Evolutionary conservation across 2,113 vertebrate genomes (phyloP).

Genomic region (Verasper variegatus): DNA sequence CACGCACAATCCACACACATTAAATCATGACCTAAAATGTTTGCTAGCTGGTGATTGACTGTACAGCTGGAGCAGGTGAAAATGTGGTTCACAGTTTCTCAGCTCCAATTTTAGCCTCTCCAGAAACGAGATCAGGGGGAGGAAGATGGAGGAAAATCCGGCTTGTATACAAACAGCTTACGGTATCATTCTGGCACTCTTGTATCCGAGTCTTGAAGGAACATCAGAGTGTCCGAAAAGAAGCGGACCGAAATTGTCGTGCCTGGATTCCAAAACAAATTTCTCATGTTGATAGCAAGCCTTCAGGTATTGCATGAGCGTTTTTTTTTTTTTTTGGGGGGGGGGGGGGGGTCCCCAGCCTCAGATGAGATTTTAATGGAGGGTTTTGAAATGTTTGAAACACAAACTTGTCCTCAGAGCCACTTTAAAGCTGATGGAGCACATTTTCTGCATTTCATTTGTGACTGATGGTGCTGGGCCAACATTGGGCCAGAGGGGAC

Average conservation of each 20-base stretch:
- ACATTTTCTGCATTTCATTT: constrained; percentile 48
- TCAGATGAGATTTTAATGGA: constrained; percentile 32
- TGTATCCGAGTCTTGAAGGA: background rate
- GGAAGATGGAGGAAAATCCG: background rate
- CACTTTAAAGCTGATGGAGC: constrained; percentile 37
- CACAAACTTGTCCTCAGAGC: constrained; percentile 27
- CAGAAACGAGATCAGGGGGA: constrained; percentile 2
- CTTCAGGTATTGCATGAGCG: background rate
- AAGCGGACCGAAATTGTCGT: background rate
- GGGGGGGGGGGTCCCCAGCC: background rate
- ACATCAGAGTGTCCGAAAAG: constrained; percentile 1
- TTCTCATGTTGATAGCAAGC: background rate
- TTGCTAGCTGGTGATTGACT: constrained; percentile 48
- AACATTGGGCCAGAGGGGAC: constrained; percentile 21
- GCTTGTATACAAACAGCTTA: background rate
- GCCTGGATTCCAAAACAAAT: background rate
- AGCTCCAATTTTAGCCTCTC: constrained; percentile 61
- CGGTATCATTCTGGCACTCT: background rate
- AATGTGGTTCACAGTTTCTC: constrained; percentile 58
- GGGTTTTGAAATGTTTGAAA: constrained; percentile 11
- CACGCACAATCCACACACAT: constrained; percentile 1
- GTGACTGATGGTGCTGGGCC: constrained; percentile 21
- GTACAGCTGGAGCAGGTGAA: constrained; percentile 57
- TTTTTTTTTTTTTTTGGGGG: no score
- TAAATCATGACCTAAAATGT: constrained; percentile 32